These are phyloP conservation scores for Hydrozoanthus tunicans DNA, from an alignment of 64 coral and sea anemone species.

Conservation along the genomic window DNA sequence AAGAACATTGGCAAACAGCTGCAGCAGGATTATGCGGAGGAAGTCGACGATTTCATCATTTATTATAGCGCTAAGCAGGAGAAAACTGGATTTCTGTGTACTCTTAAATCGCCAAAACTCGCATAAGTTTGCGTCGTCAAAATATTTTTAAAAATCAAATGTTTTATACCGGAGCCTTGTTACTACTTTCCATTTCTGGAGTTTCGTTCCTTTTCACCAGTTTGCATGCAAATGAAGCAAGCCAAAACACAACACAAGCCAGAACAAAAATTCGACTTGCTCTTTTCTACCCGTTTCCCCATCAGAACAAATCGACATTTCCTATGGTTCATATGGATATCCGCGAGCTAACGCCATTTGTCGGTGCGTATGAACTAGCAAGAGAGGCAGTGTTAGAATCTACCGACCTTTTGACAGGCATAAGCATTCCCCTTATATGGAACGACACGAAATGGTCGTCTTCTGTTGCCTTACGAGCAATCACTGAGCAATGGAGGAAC, in stretches of 20 bases:
- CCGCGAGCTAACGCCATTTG: background rate
- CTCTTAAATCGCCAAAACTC: background rate
- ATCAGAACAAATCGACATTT: background rate
- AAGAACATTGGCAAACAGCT: background rate
- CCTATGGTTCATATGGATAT: background rate
- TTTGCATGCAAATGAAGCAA: background rate
- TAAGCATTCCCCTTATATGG: constrained; percentile 48
- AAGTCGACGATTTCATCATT: background rate
- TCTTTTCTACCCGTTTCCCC: constrained; percentile 40
- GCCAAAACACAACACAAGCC: background rate
- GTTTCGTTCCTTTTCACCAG: background rate
- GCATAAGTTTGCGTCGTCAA: no score
- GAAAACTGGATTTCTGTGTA: background rate
- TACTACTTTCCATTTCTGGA: background rate
- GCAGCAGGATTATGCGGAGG: background rate
- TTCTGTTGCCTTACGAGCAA: background rate
- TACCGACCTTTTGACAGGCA: background rate
- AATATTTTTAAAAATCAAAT: no score
- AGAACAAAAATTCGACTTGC: constrained; percentile 39
- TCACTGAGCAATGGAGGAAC: constrained; percentile 39
- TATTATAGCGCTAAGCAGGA: background rate
- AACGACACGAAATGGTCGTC: constrained; percentile 54
- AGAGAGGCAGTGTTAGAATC: constrained; percentile 2
- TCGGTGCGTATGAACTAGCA: constrained; percentile 44
- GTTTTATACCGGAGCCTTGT: background rate